Base-by-base conservation (phyloP, 2,797 vertebrate species). In the Uromys caudimaculatus region DNA sequence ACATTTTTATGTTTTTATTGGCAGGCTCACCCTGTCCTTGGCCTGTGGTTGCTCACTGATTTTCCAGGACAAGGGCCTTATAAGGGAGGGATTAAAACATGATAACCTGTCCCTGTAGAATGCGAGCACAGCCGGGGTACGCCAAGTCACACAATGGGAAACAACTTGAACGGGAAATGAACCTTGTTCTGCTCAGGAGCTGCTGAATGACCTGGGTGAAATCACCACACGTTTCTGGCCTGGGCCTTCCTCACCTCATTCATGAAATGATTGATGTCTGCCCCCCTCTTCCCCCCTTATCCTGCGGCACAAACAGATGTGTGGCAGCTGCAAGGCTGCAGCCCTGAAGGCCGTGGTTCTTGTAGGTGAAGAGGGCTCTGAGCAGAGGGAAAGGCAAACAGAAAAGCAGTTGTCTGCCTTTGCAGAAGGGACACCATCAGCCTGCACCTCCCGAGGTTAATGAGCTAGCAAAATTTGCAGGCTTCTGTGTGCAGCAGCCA, bases 371-470 rank as follows among this genome's bases (percentile, higher is more conserved):
- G 0, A 67, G n/a, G 24, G 23, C 41, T 87, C n/a, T n/a, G 35
- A n/a, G 3, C 44, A n/a, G 27, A 88, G 41, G 77, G 44, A 50
- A 93, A 67, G 50, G 27, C 79, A 92, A 93, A 95, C 67, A 93
- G 83, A 77, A 69, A 71, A 93, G 52, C 54, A 84, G 41, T 93
- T 90, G 76, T 41, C 64, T 76, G 85, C n/a, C 7, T 79, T 75
- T 87, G 89, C 41, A 77, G 56, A 76, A 90, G 52, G 23, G 56
- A 14, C 0, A 9, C 54, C 73, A 92, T 24, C 1, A 85, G 73
- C 41, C 21, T 3, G 14, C 21, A 82, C 76, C 38, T 64, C 60
- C 24, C 47, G 11, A 12, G 90, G 50, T 47, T 47, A 78, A 38
- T 21, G 52, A 89, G 67, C 10, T 10, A 83, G 27, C 75, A 71